phyloP scores from a whole-genome alignment of 2,888 invertebrate genomes.

The Pilophorus perplexus region DNA sequence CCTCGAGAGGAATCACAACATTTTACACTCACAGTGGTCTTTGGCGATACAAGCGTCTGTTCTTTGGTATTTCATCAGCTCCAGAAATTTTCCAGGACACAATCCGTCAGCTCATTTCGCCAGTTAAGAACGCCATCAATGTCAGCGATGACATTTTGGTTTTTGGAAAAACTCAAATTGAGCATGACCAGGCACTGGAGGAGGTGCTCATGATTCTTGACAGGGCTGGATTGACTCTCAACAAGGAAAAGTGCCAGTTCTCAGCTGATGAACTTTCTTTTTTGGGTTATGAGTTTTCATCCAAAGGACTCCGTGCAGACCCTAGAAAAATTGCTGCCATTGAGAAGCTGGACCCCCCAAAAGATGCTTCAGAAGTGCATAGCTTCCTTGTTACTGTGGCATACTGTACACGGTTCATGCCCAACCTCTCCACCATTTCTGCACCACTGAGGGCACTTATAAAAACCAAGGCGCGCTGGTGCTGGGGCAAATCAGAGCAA shows the following conservation, averaged over 20 bases:
- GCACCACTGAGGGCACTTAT: not conserved
- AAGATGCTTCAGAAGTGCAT: constrained; percentile 16
- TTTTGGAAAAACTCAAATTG: constrained; percentile 48
- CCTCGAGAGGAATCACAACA: constrained; percentile 51
- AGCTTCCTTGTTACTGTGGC: not conserved
- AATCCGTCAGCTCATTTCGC: constrained; percentile 50
- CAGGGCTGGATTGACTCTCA: constrained; percentile 34
- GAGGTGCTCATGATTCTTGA: constrained; percentile 46
- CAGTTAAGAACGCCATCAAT: constrained; percentile 51
- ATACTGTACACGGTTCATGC: not conserved
- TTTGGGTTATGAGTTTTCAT: constrained; percentile 49
- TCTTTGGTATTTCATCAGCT: constrained; percentile 48
- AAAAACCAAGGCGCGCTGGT: not conserved
- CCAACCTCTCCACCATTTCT: not conserved
- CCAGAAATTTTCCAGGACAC: constrained; percentile 54
- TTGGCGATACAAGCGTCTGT: not conserved
- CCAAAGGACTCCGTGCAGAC: constrained; percentile 4
- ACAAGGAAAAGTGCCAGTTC: constrained; percentile 4
- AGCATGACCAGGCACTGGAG: constrained; percentile 50
- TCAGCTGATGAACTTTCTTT: constrained; percentile 44
- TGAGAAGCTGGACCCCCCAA: constrained; percentile 36
- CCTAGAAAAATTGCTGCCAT: constrained; percentile 43
- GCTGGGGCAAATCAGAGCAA: not conserved
- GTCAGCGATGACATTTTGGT: constrained; percentile 50
- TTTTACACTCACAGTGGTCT: constrained; percentile 51